These are phyloP conservation scores for Nineta flava DNA, from an alignment of 2,888 invertebrate species.

Conservation along the genomic window DNA sequence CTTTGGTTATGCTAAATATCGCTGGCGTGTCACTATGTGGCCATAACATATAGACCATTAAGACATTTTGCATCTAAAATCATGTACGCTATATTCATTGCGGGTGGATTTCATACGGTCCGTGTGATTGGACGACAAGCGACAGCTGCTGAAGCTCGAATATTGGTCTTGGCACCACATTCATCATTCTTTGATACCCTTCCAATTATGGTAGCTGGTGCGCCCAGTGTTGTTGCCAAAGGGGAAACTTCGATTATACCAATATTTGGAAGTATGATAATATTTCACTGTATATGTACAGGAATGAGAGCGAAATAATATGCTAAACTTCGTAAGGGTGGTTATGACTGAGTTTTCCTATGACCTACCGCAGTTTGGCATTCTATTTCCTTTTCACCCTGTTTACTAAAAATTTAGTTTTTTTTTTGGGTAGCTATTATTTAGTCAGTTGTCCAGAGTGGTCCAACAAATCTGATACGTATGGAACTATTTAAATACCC, in stretches of 20 bases:
- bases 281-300: too few relatives aligned
- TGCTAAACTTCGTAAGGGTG: too few relatives aligned
- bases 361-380: too few relatives aligned
- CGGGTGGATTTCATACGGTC: conserved; percentile 69
- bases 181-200: conserved; percentile 84
- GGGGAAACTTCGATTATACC: conserved; percentile 68
- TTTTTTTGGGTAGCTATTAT: too few relatives aligned
- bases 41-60: conserved; percentile 34
- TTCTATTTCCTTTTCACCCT: too few relatives aligned
- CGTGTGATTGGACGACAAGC: conserved; percentile 51
- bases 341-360: too few relatives aligned
- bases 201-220: conserved; percentile 65
- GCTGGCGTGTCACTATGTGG: conserved; percentile 23
- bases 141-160: conserved; percentile 53
- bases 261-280: conserved; percentile 75
- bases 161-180: conserved; percentile 78
- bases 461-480: too few relatives aligned
- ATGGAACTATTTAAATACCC: too few relatives aligned
- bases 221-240: conserved; percentile 81
- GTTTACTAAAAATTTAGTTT: too few relatives aligned
- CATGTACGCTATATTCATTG: conserved; percentile 60
- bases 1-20: too few relatives aligned
- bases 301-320: too few relatives aligned
- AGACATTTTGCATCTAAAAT: conserved; percentile 47
- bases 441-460: too few relatives aligned